phyloP scores from a whole-genome alignment of 2,113 vertebrate species.

The Grallaria varia region DNA sequence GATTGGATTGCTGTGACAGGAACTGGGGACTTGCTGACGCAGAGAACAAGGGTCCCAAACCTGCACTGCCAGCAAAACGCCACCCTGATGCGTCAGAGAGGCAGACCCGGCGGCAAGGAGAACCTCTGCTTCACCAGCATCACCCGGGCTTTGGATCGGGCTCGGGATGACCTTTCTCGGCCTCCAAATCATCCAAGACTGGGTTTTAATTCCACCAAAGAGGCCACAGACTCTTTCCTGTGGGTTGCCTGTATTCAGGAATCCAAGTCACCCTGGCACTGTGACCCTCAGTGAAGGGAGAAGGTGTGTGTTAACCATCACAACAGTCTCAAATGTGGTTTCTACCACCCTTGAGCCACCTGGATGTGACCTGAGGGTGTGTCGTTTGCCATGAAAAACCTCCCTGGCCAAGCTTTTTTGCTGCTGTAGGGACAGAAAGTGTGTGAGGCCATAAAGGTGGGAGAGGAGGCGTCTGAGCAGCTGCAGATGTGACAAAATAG shows the following conservation, averaged over 20 bases:
- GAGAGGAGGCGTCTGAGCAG: neutral
- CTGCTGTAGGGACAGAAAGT: neutral
- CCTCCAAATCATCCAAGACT: neutral
- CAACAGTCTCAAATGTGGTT: neutral
- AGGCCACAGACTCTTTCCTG: neutral
- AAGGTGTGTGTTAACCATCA: neutral
- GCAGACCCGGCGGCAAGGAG: neutral
- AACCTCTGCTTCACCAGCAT: neutral
- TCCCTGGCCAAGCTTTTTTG: neutral
- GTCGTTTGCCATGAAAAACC: neutral
- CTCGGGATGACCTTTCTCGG: neutral
- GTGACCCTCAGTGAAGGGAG: neutral
- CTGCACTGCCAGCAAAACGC: neutral
- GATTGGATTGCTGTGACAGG: conserved; percentile 4
- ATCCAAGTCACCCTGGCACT: neutral
- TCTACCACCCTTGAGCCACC: fast-evolving
- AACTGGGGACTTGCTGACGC: neutral
- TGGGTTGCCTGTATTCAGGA: neutral
- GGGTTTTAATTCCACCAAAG: neutral
- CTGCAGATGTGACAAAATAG: neutral
- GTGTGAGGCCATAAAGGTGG: fast-evolving
- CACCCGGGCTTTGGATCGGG: neutral
- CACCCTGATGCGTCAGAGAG: neutral
- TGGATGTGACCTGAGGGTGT: neutral
- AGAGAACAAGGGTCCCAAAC: neutral